Conservation (phyloP, 2,888 invertebrate genomes). For the Tetanocera ferruginea region DNA sequence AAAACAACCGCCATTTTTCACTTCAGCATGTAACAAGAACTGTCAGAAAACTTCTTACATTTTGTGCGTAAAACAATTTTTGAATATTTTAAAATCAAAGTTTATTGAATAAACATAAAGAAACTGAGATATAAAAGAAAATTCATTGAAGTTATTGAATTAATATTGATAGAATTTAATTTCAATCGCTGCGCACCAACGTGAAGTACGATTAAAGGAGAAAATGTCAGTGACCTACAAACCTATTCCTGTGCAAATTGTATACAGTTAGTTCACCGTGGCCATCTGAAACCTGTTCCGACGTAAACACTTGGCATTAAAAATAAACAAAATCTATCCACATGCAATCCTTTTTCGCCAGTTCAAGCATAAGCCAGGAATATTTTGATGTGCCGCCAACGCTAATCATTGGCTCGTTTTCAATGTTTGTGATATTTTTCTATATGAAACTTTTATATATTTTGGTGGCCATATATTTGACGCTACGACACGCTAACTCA, state of each 20-base stretch:
- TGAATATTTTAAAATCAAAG: too few species aligned
- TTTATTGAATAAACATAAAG: too few species aligned
- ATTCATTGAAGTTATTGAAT: too few species aligned
- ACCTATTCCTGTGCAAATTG: neutral
- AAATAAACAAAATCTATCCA: slow-evolving; percentile 18
- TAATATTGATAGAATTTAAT: too few species aligned
- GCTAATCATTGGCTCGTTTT: slow-evolving; percentile 63
- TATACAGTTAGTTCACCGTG: neutral
- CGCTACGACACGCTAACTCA: slow-evolving; percentile 57
- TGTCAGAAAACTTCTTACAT: neutral
- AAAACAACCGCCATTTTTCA: slow-evolving; percentile 8
- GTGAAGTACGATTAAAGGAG: neutral
- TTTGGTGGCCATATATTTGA: slow-evolving; percentile 65
- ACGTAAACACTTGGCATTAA: neutral
- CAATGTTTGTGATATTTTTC: slow-evolving; percentile 68
- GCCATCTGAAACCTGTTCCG: neutral
- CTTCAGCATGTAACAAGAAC: neutral
- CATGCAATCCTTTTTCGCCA: slow-evolving; percentile 49
- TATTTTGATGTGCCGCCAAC: slow-evolving; percentile 62
- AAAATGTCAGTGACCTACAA: slow-evolving; percentile 13
- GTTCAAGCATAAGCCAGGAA: slow-evolving; percentile 54
- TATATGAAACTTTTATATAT: slow-evolving; percentile 67
- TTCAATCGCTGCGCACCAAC: neutral
- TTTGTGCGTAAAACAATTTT: neutral
- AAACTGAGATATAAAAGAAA: too few species aligned